Evolutionary conservation across 2,797 vertebrate species (phyloP), one percentile per base, ranked within the genome.

Genomic region (Cyprinodon diabolis): DNA sequence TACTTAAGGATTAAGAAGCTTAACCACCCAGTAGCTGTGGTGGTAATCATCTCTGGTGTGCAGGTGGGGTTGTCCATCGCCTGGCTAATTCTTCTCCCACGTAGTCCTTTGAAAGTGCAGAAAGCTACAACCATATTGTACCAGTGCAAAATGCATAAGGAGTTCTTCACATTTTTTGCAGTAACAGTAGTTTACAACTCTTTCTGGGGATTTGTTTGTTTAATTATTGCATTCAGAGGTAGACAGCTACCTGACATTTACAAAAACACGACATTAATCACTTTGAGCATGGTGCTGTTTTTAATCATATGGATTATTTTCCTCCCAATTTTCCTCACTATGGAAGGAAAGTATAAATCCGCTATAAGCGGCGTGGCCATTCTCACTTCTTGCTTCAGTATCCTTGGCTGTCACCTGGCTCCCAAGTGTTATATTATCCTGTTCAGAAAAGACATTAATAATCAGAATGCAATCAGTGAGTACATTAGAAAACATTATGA

Each of bases 381-480:
- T 37, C 62, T 92, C 14, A 78, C 92, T 35, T 93, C 85, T 2
- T 77, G 81, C 81, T 92, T 88, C 82, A 93, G 90, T 72, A 77
- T 94, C 56, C 84, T 94, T 0, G n/a, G 72, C 35, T 93, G 87
- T 67, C 93, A 94, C 76, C 82, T 93, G 75, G 88, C 84, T 12
- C 91, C 92, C 1, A 93, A 93, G 69, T 91, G 84, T 74, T 91
- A 91, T 76, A 90, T 93, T 7, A 92, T 93, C 69, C 1, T 92
- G 40, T 92, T 92, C 66, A 87, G 40, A 68, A 91, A 89, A 68
- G 88, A 91, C 77, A 65, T 92, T 0, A 93, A 93, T 37, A 80
- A 91, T 45, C 62, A 88, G 76, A 87, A 2, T 0, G 87, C 80
- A 71, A 90, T 94, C 4, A 55, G 79, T 2, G 86, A 87, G 47